A percentile compares a stretch with the other conserved stretches of the same genome.
Conservation (phyloP, 1,140 invertebrate species). For the Drosophila bocki region DNA sequence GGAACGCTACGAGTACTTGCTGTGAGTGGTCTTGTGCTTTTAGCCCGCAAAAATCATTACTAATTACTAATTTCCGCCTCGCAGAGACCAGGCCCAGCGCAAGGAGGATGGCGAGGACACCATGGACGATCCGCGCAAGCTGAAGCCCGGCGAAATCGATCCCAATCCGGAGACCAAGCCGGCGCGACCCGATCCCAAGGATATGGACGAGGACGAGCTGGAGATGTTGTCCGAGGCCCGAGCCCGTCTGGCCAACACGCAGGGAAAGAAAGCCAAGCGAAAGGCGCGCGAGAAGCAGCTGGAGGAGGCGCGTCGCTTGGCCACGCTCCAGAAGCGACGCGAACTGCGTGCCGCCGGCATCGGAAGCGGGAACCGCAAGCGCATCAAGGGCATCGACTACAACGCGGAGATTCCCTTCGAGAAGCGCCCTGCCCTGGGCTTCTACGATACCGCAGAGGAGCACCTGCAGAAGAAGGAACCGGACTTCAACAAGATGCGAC, state of each 20-base stretch:
- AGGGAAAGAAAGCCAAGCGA: slow-evolving; percentile 99
- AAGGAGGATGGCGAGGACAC: slow-evolving; percentile 98
- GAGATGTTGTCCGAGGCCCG: slow-evolving; percentile 99
- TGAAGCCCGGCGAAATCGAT: slow-evolving; percentile 99
- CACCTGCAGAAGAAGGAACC: slow-evolving; percentile 94
- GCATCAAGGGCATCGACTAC: slow-evolving; percentile 94
- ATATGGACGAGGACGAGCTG: slow-evolving; percentile 99
- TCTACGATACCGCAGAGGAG: slow-evolving; percentile 97
- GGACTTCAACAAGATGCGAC: slow-evolving; percentile 95
- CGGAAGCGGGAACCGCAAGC: slow-evolving; percentile 85
- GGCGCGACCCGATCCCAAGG: slow-evolving; percentile 99
- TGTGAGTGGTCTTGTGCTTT: slow-evolving; percentile 88
- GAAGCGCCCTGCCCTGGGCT: slow-evolving; percentile 95
- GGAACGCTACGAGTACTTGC: slow-evolving; percentile 97
- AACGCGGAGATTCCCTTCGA: slow-evolving; percentile 99
- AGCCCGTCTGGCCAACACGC: slow-evolving; percentile 98
- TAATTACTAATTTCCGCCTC: no score
- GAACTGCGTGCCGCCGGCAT: slow-evolving; percentile 99
- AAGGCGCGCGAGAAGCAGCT: slow-evolving; percentile 99
- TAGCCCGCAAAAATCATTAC: background rate
- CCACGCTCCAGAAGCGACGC: slow-evolving; percentile 97
- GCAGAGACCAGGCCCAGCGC: slow-evolving; percentile 97
- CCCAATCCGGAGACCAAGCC: slow-evolving; percentile 99
- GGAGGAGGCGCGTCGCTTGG: slow-evolving; percentile 98
- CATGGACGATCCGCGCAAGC: slow-evolving; percentile 96